A percentile compares a stretch with the other conserved stretches of the same genome.
phyloP scores from a whole-genome alignment of 2,797 vertebrate genomes.

The Carapus acus region DNA sequence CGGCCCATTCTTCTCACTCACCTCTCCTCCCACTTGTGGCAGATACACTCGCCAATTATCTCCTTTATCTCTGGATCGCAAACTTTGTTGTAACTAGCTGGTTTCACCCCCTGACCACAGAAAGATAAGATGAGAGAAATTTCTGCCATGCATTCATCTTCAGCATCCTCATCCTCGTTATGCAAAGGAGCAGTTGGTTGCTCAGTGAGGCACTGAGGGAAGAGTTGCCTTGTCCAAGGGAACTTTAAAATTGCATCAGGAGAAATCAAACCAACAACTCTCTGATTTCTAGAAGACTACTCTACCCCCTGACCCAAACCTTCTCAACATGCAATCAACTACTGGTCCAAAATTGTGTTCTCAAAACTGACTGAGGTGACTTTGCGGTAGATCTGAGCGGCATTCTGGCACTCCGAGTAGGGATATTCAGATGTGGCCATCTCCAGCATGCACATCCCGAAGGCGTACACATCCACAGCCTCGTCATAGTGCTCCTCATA shows the following conservation, averaged over 20 bases:
- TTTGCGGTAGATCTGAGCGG: constrained; percentile 98
- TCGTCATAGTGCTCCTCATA: constrained; percentile 98
- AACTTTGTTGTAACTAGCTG: constrained; percentile 95
- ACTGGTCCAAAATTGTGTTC: too few relatives aligned
- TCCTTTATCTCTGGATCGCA: constrained; percentile 97
- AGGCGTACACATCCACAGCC: constrained; percentile 95
- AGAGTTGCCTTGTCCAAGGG: too few relatives aligned
- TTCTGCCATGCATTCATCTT: too few relatives aligned
- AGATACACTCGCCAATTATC: constrained; percentile 98
- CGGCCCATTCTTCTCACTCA: constrained; percentile 58
- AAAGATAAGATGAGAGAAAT: constrained; percentile 27
- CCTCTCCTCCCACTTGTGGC: constrained; percentile 95
- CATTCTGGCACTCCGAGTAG: constrained; percentile 98
- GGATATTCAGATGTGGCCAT: constrained; percentile 99
- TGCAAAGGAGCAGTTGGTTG: too few relatives aligned
- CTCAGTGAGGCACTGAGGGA: too few relatives aligned
- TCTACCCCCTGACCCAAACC: too few relatives aligned
- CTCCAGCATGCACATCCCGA: constrained; percentile 99
- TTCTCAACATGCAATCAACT: too few relatives aligned
- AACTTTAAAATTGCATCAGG: too few relatives aligned
- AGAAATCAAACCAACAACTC: too few relatives aligned
- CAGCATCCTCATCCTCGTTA: too few relatives aligned
- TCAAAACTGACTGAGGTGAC: constrained; percentile 73
- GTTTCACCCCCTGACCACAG: constrained; percentile 87
- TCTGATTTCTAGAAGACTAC: too few relatives aligned